Conservation (phyloP, 2,797 vertebrate genomes). For the Chelon labrosus region DNA sequence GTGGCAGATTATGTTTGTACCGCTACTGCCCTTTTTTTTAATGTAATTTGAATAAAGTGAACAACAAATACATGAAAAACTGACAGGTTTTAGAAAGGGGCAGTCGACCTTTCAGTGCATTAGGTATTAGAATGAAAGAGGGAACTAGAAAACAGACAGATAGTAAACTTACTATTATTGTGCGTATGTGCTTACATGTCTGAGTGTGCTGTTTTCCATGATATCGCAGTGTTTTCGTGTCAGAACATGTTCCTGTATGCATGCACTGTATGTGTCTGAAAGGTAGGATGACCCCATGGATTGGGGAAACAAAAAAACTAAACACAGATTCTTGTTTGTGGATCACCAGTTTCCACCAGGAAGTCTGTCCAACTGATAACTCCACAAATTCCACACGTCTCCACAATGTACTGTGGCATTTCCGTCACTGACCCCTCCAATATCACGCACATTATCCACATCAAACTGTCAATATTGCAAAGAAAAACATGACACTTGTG, state of each 20-base stretch:
- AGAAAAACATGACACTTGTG: conserved; percentile 8
- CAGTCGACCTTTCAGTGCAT: neutral
- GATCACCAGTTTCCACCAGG: conserved; percentile 41
- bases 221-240: neutral
- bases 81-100: neutral
- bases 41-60: neutral
- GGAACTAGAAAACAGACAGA: neutral
- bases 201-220: neutral
- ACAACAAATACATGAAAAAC: neutral
- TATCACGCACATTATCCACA: conserved; percentile 28
- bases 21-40: neutral
- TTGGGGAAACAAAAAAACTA: conserved; percentile 1
- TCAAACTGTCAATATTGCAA: conserved; percentile 22
- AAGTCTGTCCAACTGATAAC: conserved; percentile 58
- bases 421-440: conserved; percentile 23
- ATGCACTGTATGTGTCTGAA: conserved; percentile 7
- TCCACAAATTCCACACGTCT: conserved; percentile 49
- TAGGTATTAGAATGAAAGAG: neutral
- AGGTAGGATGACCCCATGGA: conserved; percentile 40
- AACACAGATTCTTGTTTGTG: conserved; percentile 48
- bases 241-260: neutral
- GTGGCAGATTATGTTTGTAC: neutral
- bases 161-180: neutral
- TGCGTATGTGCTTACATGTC: neutral
- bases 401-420: conserved; percentile 46